Base-by-base conservation (phyloP, 2,113 vertebrate species). In the Misgurnus mizolepis region DNA sequence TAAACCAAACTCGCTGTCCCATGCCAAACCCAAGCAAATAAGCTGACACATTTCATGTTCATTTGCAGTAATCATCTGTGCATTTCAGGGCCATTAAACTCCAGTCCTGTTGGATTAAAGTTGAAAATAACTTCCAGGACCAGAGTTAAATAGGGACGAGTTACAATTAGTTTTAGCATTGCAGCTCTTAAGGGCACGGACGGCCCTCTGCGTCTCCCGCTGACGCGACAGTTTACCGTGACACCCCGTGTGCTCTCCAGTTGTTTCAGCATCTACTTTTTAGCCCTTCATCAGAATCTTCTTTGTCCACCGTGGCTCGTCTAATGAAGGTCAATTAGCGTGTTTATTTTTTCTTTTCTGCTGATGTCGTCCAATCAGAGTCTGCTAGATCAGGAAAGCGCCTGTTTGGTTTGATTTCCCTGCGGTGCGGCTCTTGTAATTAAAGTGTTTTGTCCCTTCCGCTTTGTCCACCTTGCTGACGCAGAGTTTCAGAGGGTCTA, bases 401-500 rank as follows among this genome's bases (percentile, higher is more conserved):
- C 45, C 47, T 15, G 39, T 65, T 55, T 47, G 55, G 39, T 76
- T 81, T 73, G 61, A 84, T 84, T 74, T 84, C 75, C 79, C 83
- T 50, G 50, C 66, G 56, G 79, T 78, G 39, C 47, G 47, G 7
- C 34, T 79, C 6, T 45, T 79, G 76, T 79, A 82, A 84, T 82
- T 83, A 84, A 78, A 62, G 39, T 0, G 4, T 47, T 1, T 70
- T 71, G 27, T 76, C 17, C 39, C 40, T 80, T 65, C 4, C 79
- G 7, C 66, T 15, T 11, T 84, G 49, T 55, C 3, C 68, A 7
- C 61, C 74, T 79, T 75, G 60, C 73, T 76, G 64, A 9, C 58
- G 43, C 82, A 99, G 98, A 99, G 90, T 98, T 99, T 85, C 95
- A 96, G 91, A 98, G 91, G 88, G 94, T 99, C 83, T 99, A 99